Evolutionary conservation across 2,888 invertebrate genomes (phyloP).

Genomic region (Lasioglossum zephyrum): DNA sequence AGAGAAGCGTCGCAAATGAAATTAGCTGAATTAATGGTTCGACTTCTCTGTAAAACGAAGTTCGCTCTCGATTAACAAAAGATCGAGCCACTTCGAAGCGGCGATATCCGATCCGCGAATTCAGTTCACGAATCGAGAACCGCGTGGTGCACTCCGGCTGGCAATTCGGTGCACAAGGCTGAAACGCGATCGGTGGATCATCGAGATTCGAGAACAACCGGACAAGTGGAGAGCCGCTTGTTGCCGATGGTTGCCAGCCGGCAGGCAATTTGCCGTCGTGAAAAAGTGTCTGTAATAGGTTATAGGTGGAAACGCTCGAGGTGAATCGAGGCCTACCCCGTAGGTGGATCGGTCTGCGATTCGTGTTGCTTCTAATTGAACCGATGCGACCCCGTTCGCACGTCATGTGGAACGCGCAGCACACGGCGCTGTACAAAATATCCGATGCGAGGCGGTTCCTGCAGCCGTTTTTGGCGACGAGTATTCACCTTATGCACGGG

Average conservation of each 20-base stretch:
- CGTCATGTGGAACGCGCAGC: constrained; percentile 54
- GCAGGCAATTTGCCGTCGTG: not conserved
- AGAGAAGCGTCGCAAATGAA: not conserved
- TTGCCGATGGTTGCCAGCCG: constrained; percentile 6
- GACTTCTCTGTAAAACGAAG: not conserved
- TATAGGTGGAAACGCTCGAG: constrained; percentile 13
- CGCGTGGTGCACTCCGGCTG: not conserved
- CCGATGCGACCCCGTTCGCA: constrained; percentile 67
- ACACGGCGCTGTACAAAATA: not conserved
- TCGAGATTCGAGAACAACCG: not conserved
- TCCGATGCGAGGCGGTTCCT: not conserved
- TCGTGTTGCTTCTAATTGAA: constrained; percentile 46
- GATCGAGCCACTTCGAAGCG: not conserved
- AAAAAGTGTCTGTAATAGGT: constrained; percentile 14
- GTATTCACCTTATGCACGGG: not conserved
- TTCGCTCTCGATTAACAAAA: not conserved
- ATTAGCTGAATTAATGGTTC: not conserved
- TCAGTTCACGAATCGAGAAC: not conserved
- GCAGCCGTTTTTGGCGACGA: not conserved
- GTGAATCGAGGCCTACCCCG: constrained; percentile 19
- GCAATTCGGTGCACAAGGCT: constrained; percentile 4
- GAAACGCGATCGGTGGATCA: constrained; percentile 7
- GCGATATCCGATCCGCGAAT: not conserved
- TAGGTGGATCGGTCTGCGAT: constrained; percentile 38
- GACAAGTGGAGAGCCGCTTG: not conserved